Base-by-base conservation (phyloP, 2,113 vertebrate genomes). In the Gymnobelideus leadbeateri region DNA sequence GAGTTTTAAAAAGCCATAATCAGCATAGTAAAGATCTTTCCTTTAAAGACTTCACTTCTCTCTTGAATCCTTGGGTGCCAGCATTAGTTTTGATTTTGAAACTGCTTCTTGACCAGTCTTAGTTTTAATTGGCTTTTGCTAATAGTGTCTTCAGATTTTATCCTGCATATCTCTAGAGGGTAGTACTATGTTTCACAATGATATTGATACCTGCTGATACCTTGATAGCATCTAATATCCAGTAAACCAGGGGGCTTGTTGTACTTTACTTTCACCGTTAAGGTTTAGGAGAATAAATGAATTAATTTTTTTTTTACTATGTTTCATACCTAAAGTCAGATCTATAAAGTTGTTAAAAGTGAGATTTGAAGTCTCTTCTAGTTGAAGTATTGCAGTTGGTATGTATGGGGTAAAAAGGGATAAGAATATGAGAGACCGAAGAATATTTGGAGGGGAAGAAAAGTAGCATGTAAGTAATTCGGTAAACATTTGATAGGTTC, bases 241-340 rank as follows among this genome's bases (percentile, higher is more conserved):
- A 46, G 89, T 93, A 95, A 95, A 43, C 93, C 47, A 93, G 89
- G 52, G 37, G 47, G 31, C 94, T 90, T 31, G 51, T 94, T 52
- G 46, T 25, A n/a, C 89, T 89, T 8, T 93, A 37, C 9, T 92
- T 28, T 90, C 94, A 61, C 25, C 92, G 84, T 50, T 53, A 52
- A 61, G 11, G 54, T 68, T 92, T 49, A 90, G 84, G 5, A 91
- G 53, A 8, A 49, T 49, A 49, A 95, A 91, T 93, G 93, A 43
- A 61, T 96, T 93, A 93, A 91, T 52, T 52, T 52, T 52, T 23
- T 68, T 31, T 51, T 94, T 90, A 2, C 52, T 0, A 54, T 77
- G 37, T n/a, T 77, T 77, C 19, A 84, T 84, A 84, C 31, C 6
- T 43, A 84, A 84, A 43, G n/a, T 43, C 37, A 84, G 43, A 43